These are phyloP conservation scores for Esox masquinongy DNA, from an alignment of 2,797 vertebrate genomes.

Conservation along the genomic window DNA sequence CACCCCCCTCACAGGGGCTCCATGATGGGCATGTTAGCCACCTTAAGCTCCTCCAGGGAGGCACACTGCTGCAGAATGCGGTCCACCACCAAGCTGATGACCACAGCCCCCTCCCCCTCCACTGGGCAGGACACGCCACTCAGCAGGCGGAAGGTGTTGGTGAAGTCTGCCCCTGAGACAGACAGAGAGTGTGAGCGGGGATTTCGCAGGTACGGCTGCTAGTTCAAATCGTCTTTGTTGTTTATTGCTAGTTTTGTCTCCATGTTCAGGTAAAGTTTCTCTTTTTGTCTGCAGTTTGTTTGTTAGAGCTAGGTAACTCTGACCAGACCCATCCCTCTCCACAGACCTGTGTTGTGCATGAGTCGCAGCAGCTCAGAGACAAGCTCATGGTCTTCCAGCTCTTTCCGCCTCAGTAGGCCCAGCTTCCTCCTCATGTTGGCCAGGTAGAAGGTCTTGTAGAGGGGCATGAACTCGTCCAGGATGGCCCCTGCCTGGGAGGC, in stretches of 20 bases:
- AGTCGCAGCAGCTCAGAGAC: constrained; percentile 76
- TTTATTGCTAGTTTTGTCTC: background rate
- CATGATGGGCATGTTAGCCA: constrained; percentile 82
- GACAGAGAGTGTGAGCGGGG: background rate
- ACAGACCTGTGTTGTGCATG: constrained; percentile 79
- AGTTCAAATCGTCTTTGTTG: background rate
- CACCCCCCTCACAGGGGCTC: constrained; percentile 76
- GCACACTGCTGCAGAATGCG: constrained; percentile 82
- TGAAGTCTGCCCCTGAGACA: constrained; percentile 83
- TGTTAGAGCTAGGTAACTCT: too few relatives aligned
- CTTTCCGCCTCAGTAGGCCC: constrained; percentile 68
- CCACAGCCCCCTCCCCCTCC: constrained; percentile 36
- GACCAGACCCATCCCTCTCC: background rate
- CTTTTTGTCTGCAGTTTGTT: background rate
- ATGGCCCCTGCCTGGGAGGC: constrained; percentile 63
- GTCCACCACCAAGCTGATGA: constrained; percentile 45
- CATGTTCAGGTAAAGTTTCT: background rate
- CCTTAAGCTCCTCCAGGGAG: constrained; percentile 83
- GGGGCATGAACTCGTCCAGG: constrained; percentile 71
- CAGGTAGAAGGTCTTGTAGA: constrained; percentile 76
- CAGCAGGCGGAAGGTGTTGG: constrained; percentile 83
- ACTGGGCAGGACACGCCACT: constrained; percentile 69
- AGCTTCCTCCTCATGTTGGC: constrained; percentile 82
- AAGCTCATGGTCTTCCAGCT: constrained; percentile 71
- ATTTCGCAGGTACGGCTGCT: too few relatives aligned